phyloP scores from a whole-genome alignment of 2,888 invertebrate species.

The Eulithis testata region DNA sequence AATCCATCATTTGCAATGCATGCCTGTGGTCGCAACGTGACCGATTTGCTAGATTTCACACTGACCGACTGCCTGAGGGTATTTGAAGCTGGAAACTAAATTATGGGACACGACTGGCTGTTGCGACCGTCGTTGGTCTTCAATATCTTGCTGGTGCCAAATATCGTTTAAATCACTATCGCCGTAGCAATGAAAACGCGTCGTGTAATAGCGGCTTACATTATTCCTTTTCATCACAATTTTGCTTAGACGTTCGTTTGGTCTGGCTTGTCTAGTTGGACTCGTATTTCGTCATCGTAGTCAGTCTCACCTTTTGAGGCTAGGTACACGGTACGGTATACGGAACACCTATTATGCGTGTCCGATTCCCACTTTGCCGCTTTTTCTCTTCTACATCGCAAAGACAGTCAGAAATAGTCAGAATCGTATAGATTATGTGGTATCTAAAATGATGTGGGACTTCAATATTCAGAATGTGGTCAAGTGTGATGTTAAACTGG shows the following conservation, averaged over 20 bases:
- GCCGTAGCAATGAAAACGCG: too few relatives aligned
- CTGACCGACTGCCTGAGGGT: conserved; percentile 63
- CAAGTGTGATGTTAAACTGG: not conserved
- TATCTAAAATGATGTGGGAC: conserved; percentile 2
- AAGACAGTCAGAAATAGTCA: conserved; percentile 12
- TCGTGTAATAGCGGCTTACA: too few relatives aligned
- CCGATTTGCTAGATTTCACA: conserved; percentile 55
- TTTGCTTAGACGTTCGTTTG: too few relatives aligned
- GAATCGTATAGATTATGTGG: conserved; percentile 10
- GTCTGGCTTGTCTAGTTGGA: too few relatives aligned
- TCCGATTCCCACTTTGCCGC: not conserved
- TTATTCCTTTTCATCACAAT: too few relatives aligned
- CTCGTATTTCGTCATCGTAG: too few relatives aligned
- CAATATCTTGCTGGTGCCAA: too few relatives aligned
- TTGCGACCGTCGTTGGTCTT: not conserved
- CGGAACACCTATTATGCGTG: not conserved
- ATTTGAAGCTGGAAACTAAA: conserved; percentile 7
- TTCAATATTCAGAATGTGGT: conserved; percentile 2
- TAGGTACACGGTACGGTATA: too few relatives aligned
- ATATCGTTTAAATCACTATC: too few relatives aligned
- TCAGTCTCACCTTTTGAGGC: too few relatives aligned
- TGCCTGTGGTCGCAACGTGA: conserved; percentile 47
- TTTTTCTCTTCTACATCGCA: not conserved
- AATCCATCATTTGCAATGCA: conserved; percentile 48
- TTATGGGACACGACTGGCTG: not conserved